Base-by-base conservation (phyloP, 2,888 invertebrate genomes). In the Cephus nigrinus region DNA sequence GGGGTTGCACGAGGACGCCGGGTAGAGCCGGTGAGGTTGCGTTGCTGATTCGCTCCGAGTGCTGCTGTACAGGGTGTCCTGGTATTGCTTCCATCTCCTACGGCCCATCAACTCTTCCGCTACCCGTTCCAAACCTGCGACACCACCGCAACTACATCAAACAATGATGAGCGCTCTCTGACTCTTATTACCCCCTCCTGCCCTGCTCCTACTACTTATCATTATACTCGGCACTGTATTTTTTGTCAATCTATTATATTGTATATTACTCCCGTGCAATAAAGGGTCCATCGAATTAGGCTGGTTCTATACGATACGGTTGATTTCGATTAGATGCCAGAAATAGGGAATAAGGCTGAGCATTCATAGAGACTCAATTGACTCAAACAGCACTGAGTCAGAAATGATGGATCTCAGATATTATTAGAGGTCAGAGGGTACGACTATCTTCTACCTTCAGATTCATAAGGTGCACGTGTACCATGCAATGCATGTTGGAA, bases 51-150 rank as follows among this genome's bases (percentile, higher is more conserved):
- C 90, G 89, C 89, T 89, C 90, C 88, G 91, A 87, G 87, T 90
- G 88, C 90, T 90, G 90, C 89, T 93, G 92, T 93, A 93, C 92
- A 93, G 92, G 91, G 92, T 93, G 94, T 97, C 96, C 95, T 97
- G 97, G 93, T 96, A 97, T 94, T 96, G 95, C 95, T 96, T 96
- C 97, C 97, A 97, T 97, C 96, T 97, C 96, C 97, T 96, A 94
- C 96, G 96, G 94, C 97, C 97, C 97, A 97, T 97, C 95, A 97
- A 96, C 96, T 97, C 97, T 94, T 97, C 97, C 94, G 97, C 97
- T 94, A 97, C 96, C 94, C 97, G 96, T 96, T 97, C 97, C 96
- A 97, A 95, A 95, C 97, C 97, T 97, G 93, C 78, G 92, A 94
- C 89, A 89, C 84, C 85, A 89, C 84, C 88, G 83, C 82, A 86